These are phyloP conservation scores for Raphicerus campestris DNA, from an alignment of 2,113 vertebrate species.

Conservation along the genomic window DNA sequence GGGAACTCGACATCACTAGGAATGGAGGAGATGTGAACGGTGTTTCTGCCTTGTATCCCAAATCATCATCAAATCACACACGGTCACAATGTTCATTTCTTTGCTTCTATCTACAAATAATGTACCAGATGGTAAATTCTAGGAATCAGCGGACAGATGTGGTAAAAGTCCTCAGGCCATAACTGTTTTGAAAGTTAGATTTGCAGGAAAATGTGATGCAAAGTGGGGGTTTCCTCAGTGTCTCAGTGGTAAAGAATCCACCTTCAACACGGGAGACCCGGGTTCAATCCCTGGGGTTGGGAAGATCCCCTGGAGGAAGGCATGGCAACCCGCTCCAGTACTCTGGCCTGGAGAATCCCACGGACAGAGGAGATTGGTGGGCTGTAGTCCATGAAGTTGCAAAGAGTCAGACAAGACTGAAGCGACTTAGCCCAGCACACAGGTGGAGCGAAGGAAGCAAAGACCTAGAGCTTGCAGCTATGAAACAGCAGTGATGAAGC, in stretches of 20 bases:
- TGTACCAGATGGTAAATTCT: background rate
- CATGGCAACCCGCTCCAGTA: background rate
- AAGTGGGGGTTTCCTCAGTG: background rate
- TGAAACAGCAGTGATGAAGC: background rate
- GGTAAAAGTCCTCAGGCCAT: background rate
- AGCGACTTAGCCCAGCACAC: background rate
- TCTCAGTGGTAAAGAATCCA: background rate
- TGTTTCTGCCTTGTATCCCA: background rate
- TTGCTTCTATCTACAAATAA: background rate
- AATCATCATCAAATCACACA: background rate
- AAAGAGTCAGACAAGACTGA: background rate
- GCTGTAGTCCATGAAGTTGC: background rate
- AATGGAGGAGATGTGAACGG: background rate
- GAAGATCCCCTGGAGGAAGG: background rate
- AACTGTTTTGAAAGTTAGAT: background rate
- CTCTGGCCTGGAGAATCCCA: background rate
- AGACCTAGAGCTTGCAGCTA: no score
- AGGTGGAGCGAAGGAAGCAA: background rate
- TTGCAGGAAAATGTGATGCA: background rate
- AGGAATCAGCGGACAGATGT: background rate
- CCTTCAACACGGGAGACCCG: rapidly evolving
- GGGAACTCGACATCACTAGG: background rate
- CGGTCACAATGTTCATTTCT: background rate
- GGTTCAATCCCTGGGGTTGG: background rate
- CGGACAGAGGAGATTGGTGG: background rate